Conservation (phyloP, 2,113 vertebrate genomes). For the Daubentonia madagascariensis region DNA sequence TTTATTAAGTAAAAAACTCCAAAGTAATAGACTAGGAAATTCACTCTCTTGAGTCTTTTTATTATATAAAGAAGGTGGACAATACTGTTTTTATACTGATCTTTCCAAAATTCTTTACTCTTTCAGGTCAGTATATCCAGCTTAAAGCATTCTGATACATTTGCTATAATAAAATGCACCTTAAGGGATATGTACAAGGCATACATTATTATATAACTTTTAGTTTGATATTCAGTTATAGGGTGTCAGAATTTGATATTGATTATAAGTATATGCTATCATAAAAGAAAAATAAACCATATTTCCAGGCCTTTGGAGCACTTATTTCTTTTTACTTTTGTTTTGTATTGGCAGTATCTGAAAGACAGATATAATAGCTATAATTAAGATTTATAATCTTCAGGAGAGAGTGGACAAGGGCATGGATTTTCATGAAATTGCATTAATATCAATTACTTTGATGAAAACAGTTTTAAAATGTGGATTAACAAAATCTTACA, state of each 20-base stretch:
- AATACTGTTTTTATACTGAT: neutral
- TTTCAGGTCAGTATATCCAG: neutral
- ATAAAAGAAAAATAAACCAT: neutral
- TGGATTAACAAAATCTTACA: neutral
- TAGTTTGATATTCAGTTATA: neutral
- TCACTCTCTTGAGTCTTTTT: neutral
- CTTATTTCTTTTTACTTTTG: neutral
- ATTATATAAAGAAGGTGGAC: neutral
- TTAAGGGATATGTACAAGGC: neutral
- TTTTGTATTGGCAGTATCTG: neutral
- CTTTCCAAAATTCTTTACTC: neutral
- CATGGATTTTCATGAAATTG: neutral
- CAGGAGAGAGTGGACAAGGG: rapidly evolving
- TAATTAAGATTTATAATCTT: neutral
- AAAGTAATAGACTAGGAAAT: neutral
- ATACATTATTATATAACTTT: neutral
- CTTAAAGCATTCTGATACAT: neutral
- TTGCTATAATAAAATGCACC: neutral
- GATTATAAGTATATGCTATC: neutral
- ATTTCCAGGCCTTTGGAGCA: neutral
- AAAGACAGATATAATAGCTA: neutral
- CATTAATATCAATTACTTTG: neutral
- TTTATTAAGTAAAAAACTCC: neutral
- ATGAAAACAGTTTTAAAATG: neutral
- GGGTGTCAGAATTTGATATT: neutral